These are phyloP conservation scores for Drosophila pegasa DNA, from an alignment of 2,888 invertebrate genomes.

Conservation along the genomic window DNA sequence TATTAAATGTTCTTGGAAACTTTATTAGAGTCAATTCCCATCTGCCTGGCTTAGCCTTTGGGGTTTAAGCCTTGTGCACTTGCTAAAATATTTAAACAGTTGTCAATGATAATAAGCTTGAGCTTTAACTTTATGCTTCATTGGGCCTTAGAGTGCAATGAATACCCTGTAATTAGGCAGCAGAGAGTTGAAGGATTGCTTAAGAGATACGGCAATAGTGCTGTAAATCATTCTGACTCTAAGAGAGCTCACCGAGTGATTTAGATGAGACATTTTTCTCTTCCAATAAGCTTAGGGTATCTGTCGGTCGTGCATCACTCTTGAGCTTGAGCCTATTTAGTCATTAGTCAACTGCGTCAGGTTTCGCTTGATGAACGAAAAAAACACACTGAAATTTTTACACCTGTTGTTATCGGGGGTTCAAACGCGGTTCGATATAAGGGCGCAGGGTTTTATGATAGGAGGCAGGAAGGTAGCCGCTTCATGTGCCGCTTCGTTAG, in stretches of 20 bases:
- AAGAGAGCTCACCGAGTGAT: not conserved
- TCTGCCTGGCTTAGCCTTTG: not conserved
- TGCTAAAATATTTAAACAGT: conserved; percentile 20
- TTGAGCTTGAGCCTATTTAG: conserved; percentile 1
- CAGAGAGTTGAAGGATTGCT: not conserved
- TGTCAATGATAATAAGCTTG: conserved; percentile 31
- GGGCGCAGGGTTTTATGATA: conserved; percentile 1
- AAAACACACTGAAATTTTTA: conserved; percentile 41
- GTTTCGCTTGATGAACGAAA: conserved; percentile 36
- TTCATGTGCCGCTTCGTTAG: conserved; percentile 61
- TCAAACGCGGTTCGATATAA: conserved; percentile 16
- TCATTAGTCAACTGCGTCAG: conserved; percentile 45
- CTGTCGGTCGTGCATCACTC: not conserved
- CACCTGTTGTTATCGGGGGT: conserved; percentile 62
- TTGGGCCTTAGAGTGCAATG: conserved; percentile 4
- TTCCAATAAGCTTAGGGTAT: conserved; percentile 17
- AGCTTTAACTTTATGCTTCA: conserved; percentile 41
- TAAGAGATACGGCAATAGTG: not conserved
- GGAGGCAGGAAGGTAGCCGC: conserved; percentile 2
- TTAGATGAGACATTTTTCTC: not conserved
- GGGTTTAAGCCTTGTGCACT: not conserved
- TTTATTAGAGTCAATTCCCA: not conserved
- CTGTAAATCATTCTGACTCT: not conserved
- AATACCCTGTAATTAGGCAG: conserved; percentile 23
- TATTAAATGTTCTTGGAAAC: not conserved